phyloP scores from a whole-genome alignment of 2,797 vertebrate genomes.

The Artibeus jamaicensis region DNA sequence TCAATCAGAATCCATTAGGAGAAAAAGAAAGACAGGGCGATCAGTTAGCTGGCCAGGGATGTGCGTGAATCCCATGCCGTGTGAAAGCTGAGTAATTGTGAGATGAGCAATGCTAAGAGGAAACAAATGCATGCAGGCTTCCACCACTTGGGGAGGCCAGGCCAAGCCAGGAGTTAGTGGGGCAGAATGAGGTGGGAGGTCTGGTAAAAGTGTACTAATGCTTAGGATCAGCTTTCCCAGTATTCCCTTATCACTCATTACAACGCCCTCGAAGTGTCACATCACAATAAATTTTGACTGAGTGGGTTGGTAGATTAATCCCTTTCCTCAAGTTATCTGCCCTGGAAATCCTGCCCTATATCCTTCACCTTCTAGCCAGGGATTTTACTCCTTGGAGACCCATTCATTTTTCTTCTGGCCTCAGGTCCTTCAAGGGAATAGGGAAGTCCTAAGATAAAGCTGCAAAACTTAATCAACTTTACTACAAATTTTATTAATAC shows the following conservation, averaged over 20 bases:
- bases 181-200: background rate
- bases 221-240: background rate
- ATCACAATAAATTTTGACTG: background rate
- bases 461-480: background rate
- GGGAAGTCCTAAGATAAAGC: background rate
- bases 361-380: background rate
- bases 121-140: background rate
- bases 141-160: background rate
- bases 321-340: background rate
- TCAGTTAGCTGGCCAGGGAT: background rate
- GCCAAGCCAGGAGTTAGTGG: background rate
- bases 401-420: background rate
- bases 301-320: background rate
- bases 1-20: background rate
- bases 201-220: background rate
- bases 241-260: background rate
- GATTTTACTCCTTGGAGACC: background rate
- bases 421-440: background rate
- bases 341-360: background rate
- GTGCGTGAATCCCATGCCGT: background rate
- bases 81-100: background rate
- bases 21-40: background rate
- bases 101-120: background rate
- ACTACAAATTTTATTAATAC: background rate
- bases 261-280: background rate